phyloP scores from a whole-genome alignment of 2,113 vertebrate species.

The Bos indicus region DNA sequence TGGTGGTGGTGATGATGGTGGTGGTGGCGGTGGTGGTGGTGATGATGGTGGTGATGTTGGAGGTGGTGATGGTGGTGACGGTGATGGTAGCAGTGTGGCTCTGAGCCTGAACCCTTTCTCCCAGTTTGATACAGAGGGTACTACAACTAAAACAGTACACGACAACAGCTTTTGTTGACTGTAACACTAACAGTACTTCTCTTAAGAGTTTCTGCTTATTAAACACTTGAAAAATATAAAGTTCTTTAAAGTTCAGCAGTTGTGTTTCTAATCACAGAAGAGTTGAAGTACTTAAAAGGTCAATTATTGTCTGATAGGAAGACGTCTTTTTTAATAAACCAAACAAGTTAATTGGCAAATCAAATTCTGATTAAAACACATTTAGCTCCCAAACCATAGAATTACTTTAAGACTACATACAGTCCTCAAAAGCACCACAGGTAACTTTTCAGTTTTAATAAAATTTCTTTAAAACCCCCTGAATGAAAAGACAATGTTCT shows the following conservation, averaged over 20 bases:
- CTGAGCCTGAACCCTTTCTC: neutral
- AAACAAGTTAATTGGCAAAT: neutral
- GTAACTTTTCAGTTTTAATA: neutral
- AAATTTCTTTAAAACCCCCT: neutral
- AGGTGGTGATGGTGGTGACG: rapidly evolving
- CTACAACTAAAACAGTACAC: neutral
- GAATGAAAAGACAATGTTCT: neutral
- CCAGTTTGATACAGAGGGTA: neutral
- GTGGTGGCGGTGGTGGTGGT: rapidly evolving
- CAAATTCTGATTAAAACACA: neutral
- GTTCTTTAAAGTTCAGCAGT: neutral
- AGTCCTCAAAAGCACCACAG: neutral
- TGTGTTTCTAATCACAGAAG: neutral
- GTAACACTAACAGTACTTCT: neutral
- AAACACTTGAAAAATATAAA: neutral
- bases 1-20: rapidly evolving
- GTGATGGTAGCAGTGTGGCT: neutral
- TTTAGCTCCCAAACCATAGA: neutral
- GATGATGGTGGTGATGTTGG: rapidly evolving
- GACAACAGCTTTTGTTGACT: neutral
- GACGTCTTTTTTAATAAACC: neutral
- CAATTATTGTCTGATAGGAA: neutral
- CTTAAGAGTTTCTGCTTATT: neutral
- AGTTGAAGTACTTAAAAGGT: neutral
- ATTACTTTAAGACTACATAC: neutral